Evolutionary conservation across 1,140 invertebrate genomes (phyloP).

Genomic region (Tenebrio molitor): DNA sequence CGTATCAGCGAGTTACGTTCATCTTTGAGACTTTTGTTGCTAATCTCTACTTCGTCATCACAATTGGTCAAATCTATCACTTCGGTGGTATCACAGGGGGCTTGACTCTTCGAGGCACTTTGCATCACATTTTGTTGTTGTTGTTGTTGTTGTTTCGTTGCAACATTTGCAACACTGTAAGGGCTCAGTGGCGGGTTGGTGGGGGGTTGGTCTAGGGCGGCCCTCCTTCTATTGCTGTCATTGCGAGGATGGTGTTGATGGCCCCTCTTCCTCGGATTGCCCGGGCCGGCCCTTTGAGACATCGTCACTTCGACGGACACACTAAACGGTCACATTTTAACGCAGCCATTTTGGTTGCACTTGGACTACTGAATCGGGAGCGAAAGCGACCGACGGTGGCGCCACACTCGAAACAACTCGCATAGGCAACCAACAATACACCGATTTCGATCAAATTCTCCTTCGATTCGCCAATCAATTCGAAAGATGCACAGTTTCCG

Average conservation of each 20-base stretch:
- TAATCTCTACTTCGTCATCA: conserved; percentile 60
- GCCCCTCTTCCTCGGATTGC: conserved; percentile 77
- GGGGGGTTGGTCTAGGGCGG: conserved; percentile 60
- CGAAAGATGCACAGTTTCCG: conserved; percentile 1
- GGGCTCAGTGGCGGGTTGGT: conserved; percentile 45
- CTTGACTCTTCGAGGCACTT: conserved; percentile 54
- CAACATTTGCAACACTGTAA: conserved; percentile 56
- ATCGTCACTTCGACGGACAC: conserved; percentile 66
- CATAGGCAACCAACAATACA: conserved; percentile 54
- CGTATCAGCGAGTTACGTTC: conserved; percentile 56
- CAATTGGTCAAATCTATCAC: conserved; percentile 65
- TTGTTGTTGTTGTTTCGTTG: conserved; percentile 64
- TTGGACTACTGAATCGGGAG: conserved; percentile 51
- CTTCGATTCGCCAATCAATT: not conserved
- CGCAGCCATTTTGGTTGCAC: conserved; percentile 67
- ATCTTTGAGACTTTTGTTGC: conserved; percentile 55
- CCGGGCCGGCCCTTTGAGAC: conserved; percentile 72
- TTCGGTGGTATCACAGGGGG: conserved; percentile 61
- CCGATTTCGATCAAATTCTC: conserved; percentile 22
- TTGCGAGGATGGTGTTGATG: conserved; percentile 83
- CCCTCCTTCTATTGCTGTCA: conserved; percentile 66
- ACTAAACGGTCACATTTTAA: conserved; percentile 50
- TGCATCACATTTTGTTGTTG: conserved; percentile 60
- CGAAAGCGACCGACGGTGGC: conserved; percentile 15
- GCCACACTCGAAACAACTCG: too few species aligned